Percentiles rank a stretch among this genome's conserved stretches.
These are phyloP conservation scores for Lasioglossum calceatum DNA, from an alignment of 2,888 invertebrate genomes.

Conservation along the genomic window DNA sequence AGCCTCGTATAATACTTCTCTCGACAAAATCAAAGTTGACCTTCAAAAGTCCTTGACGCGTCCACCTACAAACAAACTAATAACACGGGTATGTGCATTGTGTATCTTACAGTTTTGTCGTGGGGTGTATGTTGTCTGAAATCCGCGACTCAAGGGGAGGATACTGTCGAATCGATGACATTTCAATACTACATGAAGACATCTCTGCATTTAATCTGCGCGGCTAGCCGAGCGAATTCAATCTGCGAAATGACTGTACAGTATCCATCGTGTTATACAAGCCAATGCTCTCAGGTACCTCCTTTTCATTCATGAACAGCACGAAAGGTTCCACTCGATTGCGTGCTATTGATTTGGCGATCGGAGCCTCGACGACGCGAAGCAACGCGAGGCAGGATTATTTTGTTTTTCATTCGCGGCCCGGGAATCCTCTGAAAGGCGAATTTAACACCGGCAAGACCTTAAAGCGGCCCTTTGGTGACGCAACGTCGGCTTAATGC, in stretches of 20 bases:
- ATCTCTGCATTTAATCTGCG: slow-evolving; percentile 31
- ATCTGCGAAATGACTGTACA: slow-evolving; percentile 47
- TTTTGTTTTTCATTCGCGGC: slow-evolving; percentile 35
- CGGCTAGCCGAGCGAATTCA: slow-evolving; percentile 19
- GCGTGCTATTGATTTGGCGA: slow-evolving; percentile 46
- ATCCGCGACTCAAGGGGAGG: not conserved
- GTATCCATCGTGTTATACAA: slow-evolving; percentile 41
- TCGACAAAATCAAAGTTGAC: too few species aligned
- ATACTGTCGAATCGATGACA: not conserved
- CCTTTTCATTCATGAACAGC: slow-evolving; percentile 46
- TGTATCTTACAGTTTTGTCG: too few species aligned
- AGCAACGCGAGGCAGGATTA: not conserved
- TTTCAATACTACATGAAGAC: slow-evolving; percentile 30
- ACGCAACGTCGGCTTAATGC: slow-evolving; percentile 35
- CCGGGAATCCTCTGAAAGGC: slow-evolving; percentile 24
- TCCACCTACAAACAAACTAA: too few species aligned
- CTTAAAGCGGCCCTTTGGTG: slow-evolving; percentile 55
- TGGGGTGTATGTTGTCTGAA: not conserved
- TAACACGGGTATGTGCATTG: too few species aligned
- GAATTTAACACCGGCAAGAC: slow-evolving; percentile 32
- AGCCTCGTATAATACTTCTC: too few species aligned
- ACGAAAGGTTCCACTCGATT: slow-evolving; percentile 46
- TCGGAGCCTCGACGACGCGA: not conserved
- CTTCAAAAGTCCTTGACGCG: too few species aligned
- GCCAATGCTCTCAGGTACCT: slow-evolving; percentile 20